phyloP scores from a whole-genome alignment of 2,888 invertebrate species.

The Apamea anceps region DNA sequence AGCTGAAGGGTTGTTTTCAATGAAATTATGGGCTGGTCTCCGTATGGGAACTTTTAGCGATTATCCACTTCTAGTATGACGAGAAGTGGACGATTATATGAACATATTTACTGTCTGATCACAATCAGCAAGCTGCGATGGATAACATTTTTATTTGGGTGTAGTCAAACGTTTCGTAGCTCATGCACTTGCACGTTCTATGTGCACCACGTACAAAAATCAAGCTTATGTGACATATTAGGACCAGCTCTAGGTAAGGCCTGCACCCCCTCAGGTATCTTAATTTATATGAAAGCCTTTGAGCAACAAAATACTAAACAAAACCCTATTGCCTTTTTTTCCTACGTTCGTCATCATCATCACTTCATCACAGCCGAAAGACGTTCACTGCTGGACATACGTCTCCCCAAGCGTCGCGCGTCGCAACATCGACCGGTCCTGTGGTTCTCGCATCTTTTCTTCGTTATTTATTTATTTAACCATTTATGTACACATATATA shows the following conservation, averaged over 20 bases:
- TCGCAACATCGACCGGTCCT: background rate
- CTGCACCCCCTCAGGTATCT: background rate
- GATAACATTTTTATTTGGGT: slow-evolving; percentile 13
- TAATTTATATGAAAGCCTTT: background rate
- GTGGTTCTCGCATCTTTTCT: too few species aligned
- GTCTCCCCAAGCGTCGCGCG: too few species aligned
- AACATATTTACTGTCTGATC: slow-evolving; percentile 18
- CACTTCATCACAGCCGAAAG: too few species aligned
- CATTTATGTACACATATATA: too few species aligned
- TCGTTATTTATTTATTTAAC: too few species aligned
- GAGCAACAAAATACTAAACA: background rate
- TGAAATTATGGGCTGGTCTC: background rate
- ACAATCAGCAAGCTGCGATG: slow-evolving; percentile 9
- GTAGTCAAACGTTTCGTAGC: background rate
- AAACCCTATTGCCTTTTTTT: background rate
- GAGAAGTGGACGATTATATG: background rate
- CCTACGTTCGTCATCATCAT: background rate
- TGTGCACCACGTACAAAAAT: background rate
- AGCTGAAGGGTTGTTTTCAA: background rate
- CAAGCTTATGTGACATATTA: background rate
- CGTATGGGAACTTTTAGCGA: background rate
- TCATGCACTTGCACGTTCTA: background rate
- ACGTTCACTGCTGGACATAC: too few species aligned
- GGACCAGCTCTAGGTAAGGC: background rate
- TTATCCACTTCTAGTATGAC: background rate